phyloP scores from a whole-genome alignment of 2,888 invertebrate species.

The Amblyjoppa proteus region DNA sequence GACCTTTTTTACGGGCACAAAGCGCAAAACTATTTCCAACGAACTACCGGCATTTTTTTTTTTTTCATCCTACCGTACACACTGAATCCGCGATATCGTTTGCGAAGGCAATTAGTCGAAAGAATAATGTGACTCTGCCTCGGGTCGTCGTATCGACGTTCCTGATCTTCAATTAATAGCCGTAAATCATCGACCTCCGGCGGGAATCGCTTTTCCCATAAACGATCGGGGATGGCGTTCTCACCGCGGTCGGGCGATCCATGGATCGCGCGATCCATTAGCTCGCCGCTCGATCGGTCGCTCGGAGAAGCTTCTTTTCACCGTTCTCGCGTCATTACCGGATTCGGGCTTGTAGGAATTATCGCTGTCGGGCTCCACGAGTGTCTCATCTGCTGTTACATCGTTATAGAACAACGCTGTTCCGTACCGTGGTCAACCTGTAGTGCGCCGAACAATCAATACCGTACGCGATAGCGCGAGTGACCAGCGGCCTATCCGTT shows the following conservation, averaged over 20 bases:
- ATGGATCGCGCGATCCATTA: neutral
- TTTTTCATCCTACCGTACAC: neutral
- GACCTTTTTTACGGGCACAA: neutral
- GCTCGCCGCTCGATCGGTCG: neutral
- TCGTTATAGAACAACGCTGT: neutral
- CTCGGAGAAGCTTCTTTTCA: neutral
- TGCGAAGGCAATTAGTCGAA: conserved; percentile 8
- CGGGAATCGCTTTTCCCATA: neutral
- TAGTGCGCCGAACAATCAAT: conserved; percentile 46
- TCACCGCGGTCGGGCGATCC: conserved; percentile 1
- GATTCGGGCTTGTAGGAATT: too few relatives aligned
- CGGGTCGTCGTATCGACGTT: conserved; percentile 9
- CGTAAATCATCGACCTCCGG: conserved; percentile 25
- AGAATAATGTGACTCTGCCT: conserved; percentile 3
- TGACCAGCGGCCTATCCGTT: conserved; percentile 47
- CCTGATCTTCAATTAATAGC: conserved; percentile 24
- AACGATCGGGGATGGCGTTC: conserved; percentile 3
- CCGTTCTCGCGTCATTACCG: neutral
- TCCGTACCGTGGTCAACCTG: conserved; percentile 2
- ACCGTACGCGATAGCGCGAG: conserved; percentile 50
- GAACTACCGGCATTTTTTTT: neutral
- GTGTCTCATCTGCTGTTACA: neutral
- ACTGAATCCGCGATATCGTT: neutral
- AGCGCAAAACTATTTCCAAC: neutral
- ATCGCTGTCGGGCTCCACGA: too few relatives aligned